Evolutionary conservation across 2,888 invertebrate species (phyloP).

Genomic region (Sipha maydis): DNA sequence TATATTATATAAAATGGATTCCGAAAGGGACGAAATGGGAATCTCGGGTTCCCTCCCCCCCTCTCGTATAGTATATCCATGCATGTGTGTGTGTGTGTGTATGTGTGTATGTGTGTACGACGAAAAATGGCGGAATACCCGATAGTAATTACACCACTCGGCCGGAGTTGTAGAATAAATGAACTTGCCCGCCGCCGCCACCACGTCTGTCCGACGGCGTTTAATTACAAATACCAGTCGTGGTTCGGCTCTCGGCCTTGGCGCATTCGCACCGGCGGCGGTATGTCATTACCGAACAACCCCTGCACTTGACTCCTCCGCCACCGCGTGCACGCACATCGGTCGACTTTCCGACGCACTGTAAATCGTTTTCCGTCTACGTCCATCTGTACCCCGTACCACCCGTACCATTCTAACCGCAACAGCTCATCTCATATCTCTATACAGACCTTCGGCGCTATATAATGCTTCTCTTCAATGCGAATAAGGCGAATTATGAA

Average conservation of each 20-base stretch:
- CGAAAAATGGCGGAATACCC: conserved; percentile 57
- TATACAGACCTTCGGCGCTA: too few species aligned
- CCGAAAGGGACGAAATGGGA: conserved; percentile 32
- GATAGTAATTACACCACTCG: conserved; percentile 59
- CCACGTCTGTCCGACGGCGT: conserved; percentile 13
- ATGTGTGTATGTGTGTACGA: background rate
- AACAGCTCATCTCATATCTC: too few species aligned
- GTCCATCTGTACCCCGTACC: too few species aligned
- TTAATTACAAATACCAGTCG: conserved; percentile 61
- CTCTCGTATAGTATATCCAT: background rate
- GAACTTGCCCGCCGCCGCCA: conserved; percentile 30
- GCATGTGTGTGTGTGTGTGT: background rate
- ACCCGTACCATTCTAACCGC: too few species aligned
- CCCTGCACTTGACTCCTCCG: background rate
- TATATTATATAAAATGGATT: conserved; percentile 29
- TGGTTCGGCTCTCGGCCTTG: conserved; percentile 35
- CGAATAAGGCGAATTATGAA: background rate
- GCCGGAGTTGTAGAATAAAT: conserved; percentile 38
- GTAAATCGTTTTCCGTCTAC: conserved; percentile 27
- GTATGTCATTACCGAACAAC: conserved; percentile 48
- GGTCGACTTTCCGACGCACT: background rate
- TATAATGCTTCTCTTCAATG: background rate
- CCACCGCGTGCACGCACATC: background rate
- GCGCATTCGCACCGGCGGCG: conserved; percentile 27
- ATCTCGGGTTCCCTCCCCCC: conserved; percentile 20